phyloP scores from a whole-genome alignment of 2,888 invertebrate species.

The Sericinus montela region DNA sequence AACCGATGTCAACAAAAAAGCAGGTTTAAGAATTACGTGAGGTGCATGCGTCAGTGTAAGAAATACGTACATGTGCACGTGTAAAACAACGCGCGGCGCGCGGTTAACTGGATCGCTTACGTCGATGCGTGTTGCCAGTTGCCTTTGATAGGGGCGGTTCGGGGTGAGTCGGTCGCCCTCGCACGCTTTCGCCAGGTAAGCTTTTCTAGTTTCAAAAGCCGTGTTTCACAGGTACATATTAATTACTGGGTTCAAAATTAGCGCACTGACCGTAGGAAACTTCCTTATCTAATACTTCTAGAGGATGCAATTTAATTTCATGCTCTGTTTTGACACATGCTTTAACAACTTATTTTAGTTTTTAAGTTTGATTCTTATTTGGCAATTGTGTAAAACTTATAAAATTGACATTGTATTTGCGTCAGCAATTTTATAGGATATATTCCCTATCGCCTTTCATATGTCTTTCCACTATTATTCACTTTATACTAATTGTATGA shows the following conservation, averaged over 20 bases:
- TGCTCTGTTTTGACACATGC: conserved; percentile 24
- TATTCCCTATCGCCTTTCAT: too few species aligned
- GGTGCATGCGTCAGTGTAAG: conserved; percentile 32
- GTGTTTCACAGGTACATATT: conserved; percentile 46
- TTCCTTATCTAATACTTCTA: conserved; percentile 31
- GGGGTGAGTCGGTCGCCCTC: conserved; percentile 29
- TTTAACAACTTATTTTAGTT: conserved; percentile 1
- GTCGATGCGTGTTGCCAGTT: conserved; percentile 30
- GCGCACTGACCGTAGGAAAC: conserved; percentile 42
- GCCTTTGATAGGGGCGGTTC: conserved; percentile 26
- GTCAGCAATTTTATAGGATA: too few species aligned
- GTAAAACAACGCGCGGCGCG: conserved; percentile 38
- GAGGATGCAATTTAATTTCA: conserved; percentile 38
- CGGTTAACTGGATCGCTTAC: conserved; percentile 47
- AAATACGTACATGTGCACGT: conserved; percentile 29
- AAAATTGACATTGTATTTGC: too few species aligned
- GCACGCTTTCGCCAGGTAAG: conserved; percentile 42
- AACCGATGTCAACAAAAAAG: conserved; percentile 14
- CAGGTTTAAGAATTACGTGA: conserved; percentile 33
- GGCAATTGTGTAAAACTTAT: too few species aligned
- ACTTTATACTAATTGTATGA: too few species aligned
- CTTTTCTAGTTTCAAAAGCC: conserved; percentile 27
- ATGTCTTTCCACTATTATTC: too few species aligned
- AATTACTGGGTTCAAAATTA: conserved; percentile 69
- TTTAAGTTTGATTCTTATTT: neutral